Evolutionary conservation across 2,888 invertebrate species (phyloP), one percentile per base, ranked within the genome.

Genomic region (Stenolophus ochropezus): DNA sequence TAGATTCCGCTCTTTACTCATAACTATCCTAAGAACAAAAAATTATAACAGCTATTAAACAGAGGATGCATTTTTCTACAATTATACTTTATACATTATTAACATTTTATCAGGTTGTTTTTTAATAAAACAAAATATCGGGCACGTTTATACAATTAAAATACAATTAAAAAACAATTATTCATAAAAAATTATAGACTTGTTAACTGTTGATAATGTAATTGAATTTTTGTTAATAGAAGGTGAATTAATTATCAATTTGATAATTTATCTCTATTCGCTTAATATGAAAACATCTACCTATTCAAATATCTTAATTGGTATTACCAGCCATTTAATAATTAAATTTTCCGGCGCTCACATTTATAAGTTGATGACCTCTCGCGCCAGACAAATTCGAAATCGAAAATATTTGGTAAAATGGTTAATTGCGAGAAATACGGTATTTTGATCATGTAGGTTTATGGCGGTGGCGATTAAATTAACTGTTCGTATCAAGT

Each of bases 361-460:
- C 33, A 8, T 42, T 42, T 42, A 33, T 8, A 2, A 42, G 8
- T 8, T 42, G 11, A 42, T 42, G 33, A 42, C 11, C 33, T 1
- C 33, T 42, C 11, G 33, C 33, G 11, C 11, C 33, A 42, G 6
- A 51, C 14, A 51, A 51, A 51, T 51, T 51, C 2, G 16, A 16
- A n/a, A 16, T 51, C 18, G 18, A 51, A n/a, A 51, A 51, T 51
- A 51, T 14, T 51, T 14, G 18, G 33, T 42, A 8, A 42, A 42
- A 42, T 2, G 23, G 14, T 61, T 25, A 61, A 61, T 61, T 61
- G 25, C 25, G 23, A 61, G 61, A 61, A 61, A 61, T 61, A 61
- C 61, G 61, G 61, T 61, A 61, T 61, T 61, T 61, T 25, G 61
- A 61, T 25, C 61, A 23, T 56, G 8, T 5, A 56, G 5, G 8